Evolutionary conservation across 2,797 vertebrate genomes (phyloP).

Genomic region (Falco cherrug): DNA sequence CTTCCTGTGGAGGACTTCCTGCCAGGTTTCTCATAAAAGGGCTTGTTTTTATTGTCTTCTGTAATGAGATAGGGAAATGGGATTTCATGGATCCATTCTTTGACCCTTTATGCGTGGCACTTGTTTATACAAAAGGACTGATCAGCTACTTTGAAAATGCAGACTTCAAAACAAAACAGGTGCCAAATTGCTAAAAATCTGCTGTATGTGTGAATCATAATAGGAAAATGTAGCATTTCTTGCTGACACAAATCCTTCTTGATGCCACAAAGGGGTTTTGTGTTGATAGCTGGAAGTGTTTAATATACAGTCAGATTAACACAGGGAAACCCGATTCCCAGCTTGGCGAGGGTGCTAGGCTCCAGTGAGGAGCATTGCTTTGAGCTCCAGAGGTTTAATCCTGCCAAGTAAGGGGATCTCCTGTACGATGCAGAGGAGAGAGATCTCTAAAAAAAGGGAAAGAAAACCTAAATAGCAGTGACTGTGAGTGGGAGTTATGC

Average conservation of each 20-base stretch:
- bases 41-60: not conserved
- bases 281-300: conserved; percentile 43
- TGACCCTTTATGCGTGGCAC: not conserved
- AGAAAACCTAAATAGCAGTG: not conserved
- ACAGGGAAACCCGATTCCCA: not conserved
- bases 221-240: conserved; percentile 13
- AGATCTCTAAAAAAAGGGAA: not conserved
- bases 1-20: not conserved
- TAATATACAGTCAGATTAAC: not conserved
- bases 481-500: not conserved
- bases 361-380: not conserved
- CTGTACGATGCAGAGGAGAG: not conserved
- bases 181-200: not conserved
- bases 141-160: not conserved
- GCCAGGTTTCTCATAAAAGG: not conserved
- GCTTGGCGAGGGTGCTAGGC: not conserved
- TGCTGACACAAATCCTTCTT: not conserved
- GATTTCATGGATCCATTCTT: conserved; percentile 28
- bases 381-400: not conserved
- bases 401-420: not conserved
- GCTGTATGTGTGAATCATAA: not conserved
- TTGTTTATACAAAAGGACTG: conserved; percentile 8
- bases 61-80: not conserved
- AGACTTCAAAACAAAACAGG: not conserved
- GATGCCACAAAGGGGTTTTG: not conserved